Evolutionary conservation across 2,888 invertebrate genomes (phyloP).

Genomic region (Athalia circularis): DNA sequence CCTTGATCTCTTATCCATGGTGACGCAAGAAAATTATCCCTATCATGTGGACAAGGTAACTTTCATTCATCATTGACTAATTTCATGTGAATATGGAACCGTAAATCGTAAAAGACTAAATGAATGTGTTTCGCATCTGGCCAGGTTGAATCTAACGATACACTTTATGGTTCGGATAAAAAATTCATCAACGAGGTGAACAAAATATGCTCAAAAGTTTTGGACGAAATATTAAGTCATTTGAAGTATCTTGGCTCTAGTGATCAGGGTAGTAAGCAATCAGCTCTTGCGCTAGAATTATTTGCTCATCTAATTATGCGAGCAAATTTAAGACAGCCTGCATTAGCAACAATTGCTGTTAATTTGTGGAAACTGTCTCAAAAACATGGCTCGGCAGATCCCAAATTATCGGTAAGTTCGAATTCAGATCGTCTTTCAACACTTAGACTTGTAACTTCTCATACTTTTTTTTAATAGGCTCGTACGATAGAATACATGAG

Average conservation of each 20-base stretch:
- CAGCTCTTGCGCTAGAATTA: conserved; percentile 84
- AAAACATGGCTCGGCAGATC: conserved; percentile 79
- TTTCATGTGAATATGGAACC: too few species aligned
- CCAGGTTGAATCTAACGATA: conserved; percentile 93
- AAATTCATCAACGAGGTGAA: conserved; percentile 90
- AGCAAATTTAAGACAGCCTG: conserved; percentile 79
- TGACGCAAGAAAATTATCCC: conserved; percentile 88
- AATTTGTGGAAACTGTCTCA: conserved; percentile 90
- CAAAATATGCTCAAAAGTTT: conserved; percentile 83
- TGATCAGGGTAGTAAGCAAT: conserved; percentile 82
- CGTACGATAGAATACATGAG: conserved; percentile 67
- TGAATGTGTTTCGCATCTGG: too few species aligned
- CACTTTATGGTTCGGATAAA: conserved; percentile 91
- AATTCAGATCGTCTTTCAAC: background rate
- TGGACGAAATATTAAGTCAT: conserved; percentile 86
- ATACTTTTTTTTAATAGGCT: conserved; percentile 58
- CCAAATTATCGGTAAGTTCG: conserved; percentile 74
- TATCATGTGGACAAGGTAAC: conserved; percentile 85
- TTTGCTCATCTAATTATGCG: conserved; percentile 82
- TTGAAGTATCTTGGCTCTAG: conserved; percentile 80
- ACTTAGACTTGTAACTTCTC: background rate
- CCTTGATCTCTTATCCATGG: conserved; percentile 86
- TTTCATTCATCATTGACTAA: background rate
- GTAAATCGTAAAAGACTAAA: too few species aligned
- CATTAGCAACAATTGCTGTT: conserved; percentile 81